Conservation (phyloP, 1,140 invertebrate species). For the Gryon sp. region DNA sequence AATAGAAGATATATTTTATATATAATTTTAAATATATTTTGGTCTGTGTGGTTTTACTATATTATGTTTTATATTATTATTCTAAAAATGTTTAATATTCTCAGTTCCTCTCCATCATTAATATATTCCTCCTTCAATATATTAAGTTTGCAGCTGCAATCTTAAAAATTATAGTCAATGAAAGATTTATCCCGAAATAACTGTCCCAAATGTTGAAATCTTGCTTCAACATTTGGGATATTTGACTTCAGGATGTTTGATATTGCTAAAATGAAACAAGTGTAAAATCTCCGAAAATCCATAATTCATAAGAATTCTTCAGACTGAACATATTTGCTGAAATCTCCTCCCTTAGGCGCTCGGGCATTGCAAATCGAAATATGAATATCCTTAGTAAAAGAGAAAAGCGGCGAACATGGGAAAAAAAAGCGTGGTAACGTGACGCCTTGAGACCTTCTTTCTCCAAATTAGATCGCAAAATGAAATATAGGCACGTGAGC, state of each 20-base stretch:
- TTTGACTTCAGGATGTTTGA: constrained; percentile 49
- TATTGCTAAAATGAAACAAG: constrained; percentile 60
- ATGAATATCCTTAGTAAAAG: constrained; percentile 48
- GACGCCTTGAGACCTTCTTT: constrained; percentile 45
- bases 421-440: constrained; percentile 34
- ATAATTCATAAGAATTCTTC: constrained; percentile 60
- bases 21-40: no score
- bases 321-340: constrained; percentile 53
- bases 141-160: not conserved
- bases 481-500: constrained; percentile 58
- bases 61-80: no score
- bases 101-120: no score
- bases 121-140: constrained; percentile 25
- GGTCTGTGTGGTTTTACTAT: no score
- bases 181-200: constrained; percentile 48
- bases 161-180: constrained; percentile 42
- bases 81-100: no score
- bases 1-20: no score
- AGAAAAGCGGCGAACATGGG: constrained; percentile 16
- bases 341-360: constrained; percentile 34
- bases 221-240: constrained; percentile 44
- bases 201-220: constrained; percentile 34
- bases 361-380: constrained; percentile 54
- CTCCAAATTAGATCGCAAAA: constrained; percentile 56
- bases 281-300: constrained; percentile 58